Evolutionary conservation across 2,113 vertebrate species (phyloP), one percentile per base, ranked within the genome.

Genomic region (Meles meles): DNA sequence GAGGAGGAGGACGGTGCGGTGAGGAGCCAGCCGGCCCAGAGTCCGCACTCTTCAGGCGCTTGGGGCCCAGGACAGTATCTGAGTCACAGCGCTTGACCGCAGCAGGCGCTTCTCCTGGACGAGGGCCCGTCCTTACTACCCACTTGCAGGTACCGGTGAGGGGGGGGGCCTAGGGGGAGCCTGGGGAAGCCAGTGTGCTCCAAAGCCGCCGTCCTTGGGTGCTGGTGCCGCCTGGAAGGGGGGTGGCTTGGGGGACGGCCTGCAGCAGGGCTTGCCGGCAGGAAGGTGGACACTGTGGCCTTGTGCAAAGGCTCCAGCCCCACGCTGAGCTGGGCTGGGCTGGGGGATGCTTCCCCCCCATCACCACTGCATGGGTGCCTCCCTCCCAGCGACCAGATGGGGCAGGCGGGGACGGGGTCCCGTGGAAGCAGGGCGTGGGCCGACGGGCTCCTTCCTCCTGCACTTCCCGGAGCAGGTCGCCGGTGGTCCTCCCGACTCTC

Each of bases 381-480:
- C 52, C 47, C 27, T 69, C n/a, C 23, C 47, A 3, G n/a, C 27
- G 5, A 0, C 13, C 29, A 4, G 59, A n/a, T 0, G 29, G 31
- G 59, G 39, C 31, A 39, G 2, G 77, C 57, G 9, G 0, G 34
- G 2, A 2, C 3, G 17, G 21, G 15, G 27, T 3, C 44, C 44
- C 29, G 59, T 27, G 72, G 72, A 52, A 13, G 20, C 23, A 21
- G 71, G 7, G 7, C 15, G 71, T 0, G 81, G 52, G 55, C 34
- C 67, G 42, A 21, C 0, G 15, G 49, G 67, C 57, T 27, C 59
- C 39, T 29, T 72, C 52, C 8, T 6, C 55, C 55, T 77, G 18
- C 3, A 1, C 25, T 37, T 27, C 49, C 49, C 2, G 2, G 49
- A 81, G 47, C 27, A 1, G 63, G 47, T n/a, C 6, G 2, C 3